Conservation (phyloP, 2,113 vertebrate genomes). For the Pungitius pungitius region DNA sequence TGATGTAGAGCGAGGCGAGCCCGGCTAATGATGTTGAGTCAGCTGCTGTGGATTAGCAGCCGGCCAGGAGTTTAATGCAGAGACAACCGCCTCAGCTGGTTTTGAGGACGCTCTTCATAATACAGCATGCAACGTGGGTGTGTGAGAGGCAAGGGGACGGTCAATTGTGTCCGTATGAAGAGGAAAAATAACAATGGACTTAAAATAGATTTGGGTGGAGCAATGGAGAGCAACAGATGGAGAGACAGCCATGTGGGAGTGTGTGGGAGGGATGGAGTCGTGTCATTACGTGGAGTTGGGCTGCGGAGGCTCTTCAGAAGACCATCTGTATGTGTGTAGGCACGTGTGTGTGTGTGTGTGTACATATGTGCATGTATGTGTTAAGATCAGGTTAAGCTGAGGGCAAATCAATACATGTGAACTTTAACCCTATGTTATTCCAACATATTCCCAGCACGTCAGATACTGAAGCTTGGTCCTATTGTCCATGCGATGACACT, state of each 20-base stretch:
- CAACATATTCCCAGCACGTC: neutral
- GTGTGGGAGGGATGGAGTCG: conserved; percentile 45
- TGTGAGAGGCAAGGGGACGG: conserved; percentile 6
- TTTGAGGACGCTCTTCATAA: conserved; percentile 18
- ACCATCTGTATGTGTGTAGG: conserved; percentile 14
- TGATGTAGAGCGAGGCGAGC: conserved; percentile 62
- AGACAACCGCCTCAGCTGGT: conserved; percentile 55
- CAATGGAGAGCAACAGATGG: conserved; percentile 15
- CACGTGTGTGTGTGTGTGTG: neutral
- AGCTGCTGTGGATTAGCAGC: conserved; percentile 77
- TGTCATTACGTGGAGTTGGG: conserved; percentile 30
- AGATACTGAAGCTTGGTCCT: neutral
- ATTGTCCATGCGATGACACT: neutral
- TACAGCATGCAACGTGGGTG: neutral
- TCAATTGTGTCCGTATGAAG: conserved; percentile 1
- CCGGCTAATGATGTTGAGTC: conserved; percentile 76
- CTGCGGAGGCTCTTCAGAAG: conserved; percentile 43
- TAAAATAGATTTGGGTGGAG: conserved; percentile 28
- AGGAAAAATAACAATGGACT: conserved; percentile 28
- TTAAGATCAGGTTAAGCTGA: conserved; percentile 53
- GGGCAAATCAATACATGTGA: conserved; percentile 44
- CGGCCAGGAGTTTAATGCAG: conserved; percentile 69
- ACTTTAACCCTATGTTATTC: conserved; percentile 23
- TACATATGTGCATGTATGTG: conserved; percentile 20
- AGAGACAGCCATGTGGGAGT: conserved; percentile 20